Conservation (phyloP, 2,888 invertebrate genomes). For the Pyralis farinalis region DNA sequence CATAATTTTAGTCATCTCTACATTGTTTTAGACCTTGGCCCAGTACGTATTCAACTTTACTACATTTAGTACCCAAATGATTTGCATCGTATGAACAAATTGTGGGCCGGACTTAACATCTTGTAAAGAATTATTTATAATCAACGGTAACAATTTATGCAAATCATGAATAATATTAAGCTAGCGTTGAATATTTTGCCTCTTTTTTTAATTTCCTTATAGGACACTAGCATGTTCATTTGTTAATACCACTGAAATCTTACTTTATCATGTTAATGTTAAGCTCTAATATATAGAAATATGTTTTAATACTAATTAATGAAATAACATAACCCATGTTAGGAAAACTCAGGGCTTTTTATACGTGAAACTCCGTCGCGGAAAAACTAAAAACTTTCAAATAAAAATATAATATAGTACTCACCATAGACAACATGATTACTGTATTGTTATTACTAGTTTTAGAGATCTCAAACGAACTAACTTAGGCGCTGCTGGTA, state of each 20-base stretch:
- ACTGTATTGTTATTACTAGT: slow-evolving; percentile 51
- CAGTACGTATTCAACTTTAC: slow-evolving; percentile 11
- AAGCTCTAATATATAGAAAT: too few relatives aligned
- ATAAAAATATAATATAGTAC: slow-evolving; percentile 31
- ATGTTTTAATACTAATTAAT: too few relatives aligned
- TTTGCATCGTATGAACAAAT: slow-evolving; percentile 35
- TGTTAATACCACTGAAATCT: too few relatives aligned
- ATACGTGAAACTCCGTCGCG: not conserved
- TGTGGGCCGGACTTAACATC: slow-evolving; percentile 29
- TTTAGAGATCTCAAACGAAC: slow-evolving; percentile 79
- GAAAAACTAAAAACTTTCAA: not conserved
- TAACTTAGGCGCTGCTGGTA: slow-evolving; percentile 73
- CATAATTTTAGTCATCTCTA: slow-evolving; percentile 39
- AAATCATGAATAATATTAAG: too few relatives aligned
- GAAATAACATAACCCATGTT: too few relatives aligned
- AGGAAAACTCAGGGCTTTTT: too few relatives aligned
- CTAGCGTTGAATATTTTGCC: too few relatives aligned
- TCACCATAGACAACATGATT: slow-evolving; percentile 80
- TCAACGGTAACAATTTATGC: slow-evolving; percentile 6
- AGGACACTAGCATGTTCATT: too few relatives aligned
- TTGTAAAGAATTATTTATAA: slow-evolving; percentile 3
- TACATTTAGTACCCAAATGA: slow-evolving; percentile 21
- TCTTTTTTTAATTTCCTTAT: too few relatives aligned
- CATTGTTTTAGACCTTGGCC: slow-evolving; percentile 60
- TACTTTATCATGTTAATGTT: too few relatives aligned